Conservation (phyloP, 2,888 invertebrate genomes). For the Tetanocera ferruginea region DNA sequence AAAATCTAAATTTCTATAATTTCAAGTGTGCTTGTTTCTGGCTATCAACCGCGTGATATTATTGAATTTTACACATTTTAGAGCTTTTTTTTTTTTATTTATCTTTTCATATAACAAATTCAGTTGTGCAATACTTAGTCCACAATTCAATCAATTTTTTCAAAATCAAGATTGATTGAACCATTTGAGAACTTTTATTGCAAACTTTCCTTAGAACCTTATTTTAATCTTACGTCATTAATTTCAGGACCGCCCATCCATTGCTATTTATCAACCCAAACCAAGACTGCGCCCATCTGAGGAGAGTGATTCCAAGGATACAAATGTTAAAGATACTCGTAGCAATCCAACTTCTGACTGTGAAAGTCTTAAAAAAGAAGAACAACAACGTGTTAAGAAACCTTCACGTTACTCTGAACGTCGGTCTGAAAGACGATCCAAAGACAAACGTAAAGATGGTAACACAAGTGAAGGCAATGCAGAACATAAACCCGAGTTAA, state of each 20-base stretch:
- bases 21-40: constrained; percentile 18
- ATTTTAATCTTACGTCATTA: neutral
- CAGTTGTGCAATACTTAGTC: no score
- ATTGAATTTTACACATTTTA: no score
- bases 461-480: constrained; percentile 3
- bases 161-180: no score
- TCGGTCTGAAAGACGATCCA: constrained; percentile 52
- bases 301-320: constrained; percentile 54
- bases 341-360: constrained; percentile 58
- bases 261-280: constrained; percentile 89
- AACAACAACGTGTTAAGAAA: constrained; percentile 52
- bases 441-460: constrained; percentile 42
- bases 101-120: neutral
- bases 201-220: no score
- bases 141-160: no score
- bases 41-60: constrained; percentile 13
- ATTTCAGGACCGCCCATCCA: constrained; percentile 85
- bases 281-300: constrained; percentile 59
- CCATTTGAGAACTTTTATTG: no score
- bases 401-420: constrained; percentile 62
- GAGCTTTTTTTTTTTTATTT: no score
- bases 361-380: constrained; percentile 57
- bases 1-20: neutral
- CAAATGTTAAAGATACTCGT: constrained; percentile 45
- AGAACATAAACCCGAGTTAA: neutral